Base-by-base conservation (phyloP, 1,140 invertebrate species). In the Scylla paramamosain region DNA sequence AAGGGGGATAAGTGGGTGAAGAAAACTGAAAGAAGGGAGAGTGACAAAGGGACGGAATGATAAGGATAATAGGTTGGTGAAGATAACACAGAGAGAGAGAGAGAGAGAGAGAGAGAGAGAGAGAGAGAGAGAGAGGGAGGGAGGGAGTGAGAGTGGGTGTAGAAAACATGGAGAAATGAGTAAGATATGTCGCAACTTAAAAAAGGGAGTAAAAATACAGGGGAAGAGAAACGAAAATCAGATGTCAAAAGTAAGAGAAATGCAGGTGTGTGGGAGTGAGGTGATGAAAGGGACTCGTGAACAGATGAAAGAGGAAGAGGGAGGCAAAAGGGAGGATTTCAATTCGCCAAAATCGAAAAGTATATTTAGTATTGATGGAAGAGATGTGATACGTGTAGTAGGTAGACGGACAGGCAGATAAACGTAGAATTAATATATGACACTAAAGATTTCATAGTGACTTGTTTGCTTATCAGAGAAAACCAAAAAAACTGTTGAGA, bases 31-130 rank as follows among this genome's bases (percentile, higher is more conserved):
- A 88, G 12, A 45, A 32, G 16, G 87, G 87, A 89, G 31, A 45
- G 87, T 39, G 16, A 32, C 39, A 20, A 20, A 46, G 25, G 45
- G n/a, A 87, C 0, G 20, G 28, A 29, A 39, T 12, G 84, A 87
- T 6, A 29, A 39, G 20, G 84, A 29, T 29, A 16, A 32, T 32
- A 32, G 39, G 28, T 10, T 29, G 39, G 59, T 28, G 67, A 82
- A 83, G 48, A 88, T 10, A 46, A 20, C 14, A 31, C 16, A 29
- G 39, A 52, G 45, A 87, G 46, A 96, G 96, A 96, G 96, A 96
- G 87, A 91, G 89, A 91, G 93, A 93, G 29, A 94, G 95, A 92
- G 94, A 94, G 86, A 95, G 96, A 28, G 96, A 96, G 83, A 77
- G 31, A 45, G 90, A 28, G 90, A 83, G 89, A 48, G 4, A 45